Evolutionary conservation across 1,140 invertebrate species (phyloP), one percentile per base, ranked within the genome.

Genomic region (Aleiodes sp.): DNA sequence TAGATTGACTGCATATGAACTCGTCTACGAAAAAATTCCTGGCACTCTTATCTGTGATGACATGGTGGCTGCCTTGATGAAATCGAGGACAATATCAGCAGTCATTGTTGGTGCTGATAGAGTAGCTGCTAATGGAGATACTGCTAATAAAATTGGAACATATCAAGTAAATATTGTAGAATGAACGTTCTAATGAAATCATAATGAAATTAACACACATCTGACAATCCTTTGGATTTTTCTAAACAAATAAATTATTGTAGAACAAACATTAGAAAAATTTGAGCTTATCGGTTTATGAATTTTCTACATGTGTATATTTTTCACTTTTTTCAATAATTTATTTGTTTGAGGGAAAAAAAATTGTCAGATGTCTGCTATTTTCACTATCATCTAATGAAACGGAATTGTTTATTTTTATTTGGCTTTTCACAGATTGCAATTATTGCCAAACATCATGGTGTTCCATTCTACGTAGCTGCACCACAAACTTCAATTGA

Each of bases 121-220:
- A 80, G 94, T 94, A 76, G 96, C 94, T 12, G 90, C 91, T 1
- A 99, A 99, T 87, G 98, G 98, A 1, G 98, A 99, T 83, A 99
- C 98, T 1, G 98, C 98, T 0, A 99, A 99, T 82, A 99, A 99
- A 91, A 98, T 99, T 82, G 98, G 98, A 72, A 99, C 98, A 16
- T 99, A 98, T 84, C 95, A 97, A 79, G 90, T 91, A 82, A 74
- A 56, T 59, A n/a, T n/a, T n/a, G n/a, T n/a, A n/a, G n/a, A n/a
- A n/a, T n/a, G 7, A 37, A 37, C 7, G n/a, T 37, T 37, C n/a
- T 8, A 7, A 37, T 37, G n/a, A 37, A 24, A 57, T 57, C 21
- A 6, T 4, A 16, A n/a, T 46, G 4, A 6, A 6, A 16, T n/a
- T n/a, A n/a, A n/a, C n/a, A n/a, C n/a, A n/a, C n/a, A n/a, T n/a